Conservation (phyloP, 2,888 invertebrate species). For the Autographa gamma region DNA sequence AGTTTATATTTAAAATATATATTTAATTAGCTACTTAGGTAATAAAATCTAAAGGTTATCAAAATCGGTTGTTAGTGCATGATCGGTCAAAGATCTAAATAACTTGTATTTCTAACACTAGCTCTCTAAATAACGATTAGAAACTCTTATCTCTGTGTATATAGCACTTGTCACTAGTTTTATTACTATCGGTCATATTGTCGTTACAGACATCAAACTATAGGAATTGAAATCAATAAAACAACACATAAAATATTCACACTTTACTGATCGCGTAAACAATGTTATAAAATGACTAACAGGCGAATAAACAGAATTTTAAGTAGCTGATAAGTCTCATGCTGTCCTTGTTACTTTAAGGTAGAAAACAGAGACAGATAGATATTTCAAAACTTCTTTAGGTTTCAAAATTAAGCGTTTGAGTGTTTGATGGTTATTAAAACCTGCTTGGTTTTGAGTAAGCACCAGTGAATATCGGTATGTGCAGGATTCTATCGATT, state of each 20-base stretch:
- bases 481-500: conserved; percentile 69
- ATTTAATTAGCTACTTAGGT: too few relatives aligned
- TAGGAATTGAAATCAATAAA: conserved; percentile 18
- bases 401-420: too few relatives aligned
- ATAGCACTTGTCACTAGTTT: not conserved
- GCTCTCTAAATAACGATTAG: not conserved
- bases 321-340: not conserved
- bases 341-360: not conserved
- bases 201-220: not conserved
- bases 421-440: conserved; percentile 39
- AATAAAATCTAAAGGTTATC: not conserved
- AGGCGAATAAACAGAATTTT: not conserved
- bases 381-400: not conserved
- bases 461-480: conserved; percentile 79
- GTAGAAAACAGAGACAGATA: not conserved
- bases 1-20: too few relatives aligned
- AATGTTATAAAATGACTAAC: not conserved
- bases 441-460: conserved; percentile 79
- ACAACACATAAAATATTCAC: conserved; percentile 8
- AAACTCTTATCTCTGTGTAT: not conserved
- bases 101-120: not conserved
- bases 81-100: not conserved
- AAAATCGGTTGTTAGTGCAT: not conserved
- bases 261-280: conserved; percentile 14
- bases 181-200: not conserved